Evolutionary conservation across 2,797 vertebrate genomes (phyloP).

Genomic region (Furcifer pardalis): DNA sequence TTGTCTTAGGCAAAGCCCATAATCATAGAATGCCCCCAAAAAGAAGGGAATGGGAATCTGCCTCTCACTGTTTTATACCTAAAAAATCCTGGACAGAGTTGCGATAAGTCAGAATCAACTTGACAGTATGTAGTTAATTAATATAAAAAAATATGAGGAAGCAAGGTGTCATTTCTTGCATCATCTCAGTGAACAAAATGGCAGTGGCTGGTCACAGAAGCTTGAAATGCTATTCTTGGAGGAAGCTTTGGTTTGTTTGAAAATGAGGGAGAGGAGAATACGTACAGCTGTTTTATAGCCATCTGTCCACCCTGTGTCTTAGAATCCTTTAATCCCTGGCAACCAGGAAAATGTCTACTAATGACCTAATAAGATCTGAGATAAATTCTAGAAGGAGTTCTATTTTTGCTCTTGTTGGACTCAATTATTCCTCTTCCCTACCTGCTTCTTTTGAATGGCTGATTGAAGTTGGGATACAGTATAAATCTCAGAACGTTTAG

Average conservation of each 20-base stretch:
- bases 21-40: no score
- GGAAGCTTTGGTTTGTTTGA: neutral
- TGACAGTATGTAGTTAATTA: no score
- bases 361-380: neutral
- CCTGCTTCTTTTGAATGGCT: neutral
- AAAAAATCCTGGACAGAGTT: no score
- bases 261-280: neutral
- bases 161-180: no score
- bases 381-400: neutral
- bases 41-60: no score
- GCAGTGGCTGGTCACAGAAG: neutral
- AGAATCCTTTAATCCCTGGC: neutral
- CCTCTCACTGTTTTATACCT: no score
- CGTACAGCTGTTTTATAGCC: neutral
- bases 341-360: neutral
- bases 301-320: neutral
- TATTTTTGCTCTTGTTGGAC: slow-evolving; percentile 18
- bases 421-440: neutral
- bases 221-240: neutral
- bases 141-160: no score
- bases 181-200: neutral
- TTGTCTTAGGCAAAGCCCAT: no score
- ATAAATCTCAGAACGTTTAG: slow-evolving; percentile 5
- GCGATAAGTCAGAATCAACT: no score
- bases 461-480: neutral